phyloP scores from a whole-genome alignment of 1,140 invertebrate genomes.

The Apolygus lucorum region DNA sequence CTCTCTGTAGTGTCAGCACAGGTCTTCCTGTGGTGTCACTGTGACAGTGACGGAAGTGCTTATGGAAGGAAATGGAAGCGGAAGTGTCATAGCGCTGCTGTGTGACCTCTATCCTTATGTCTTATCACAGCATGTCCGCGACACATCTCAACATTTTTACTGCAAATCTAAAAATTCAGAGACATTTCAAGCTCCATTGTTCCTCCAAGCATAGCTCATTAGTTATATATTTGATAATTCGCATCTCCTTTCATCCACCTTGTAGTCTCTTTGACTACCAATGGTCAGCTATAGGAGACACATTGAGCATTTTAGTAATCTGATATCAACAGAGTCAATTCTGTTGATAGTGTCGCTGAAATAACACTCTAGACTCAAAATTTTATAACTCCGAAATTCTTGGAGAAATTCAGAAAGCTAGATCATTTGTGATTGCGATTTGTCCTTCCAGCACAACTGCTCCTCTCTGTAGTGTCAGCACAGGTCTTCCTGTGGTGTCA shows the following conservation, averaged over 20 bases:
- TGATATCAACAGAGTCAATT: too few relatives aligned
- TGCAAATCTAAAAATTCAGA: too few relatives aligned
- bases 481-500: neutral
- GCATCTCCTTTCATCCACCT: too few relatives aligned
- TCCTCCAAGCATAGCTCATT: too few relatives aligned
- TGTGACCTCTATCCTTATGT: conserved; percentile 24
- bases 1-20: neutral
- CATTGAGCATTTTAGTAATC: too few relatives aligned
- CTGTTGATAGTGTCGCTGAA: neutral
- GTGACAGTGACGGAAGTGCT: conserved; percentile 8
- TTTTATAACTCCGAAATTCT: too few relatives aligned
- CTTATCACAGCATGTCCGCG: conserved; percentile 5
- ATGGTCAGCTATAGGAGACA: too few relatives aligned
- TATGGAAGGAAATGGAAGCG: conserved; percentile 5
- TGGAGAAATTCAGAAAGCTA: too few relatives aligned
- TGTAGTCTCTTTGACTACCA: too few relatives aligned
- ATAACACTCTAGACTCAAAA: neutral
- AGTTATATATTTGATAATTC: too few relatives aligned
- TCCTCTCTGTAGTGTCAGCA: conserved; percentile 8
- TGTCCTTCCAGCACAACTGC: conserved; percentile 7
- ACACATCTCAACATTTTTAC: neutral
- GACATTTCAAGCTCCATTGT: too few relatives aligned
- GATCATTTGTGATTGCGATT: neutral
- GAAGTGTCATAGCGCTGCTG: conserved; percentile 15
- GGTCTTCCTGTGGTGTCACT: neutral